A percentile compares a stretch with the other conserved stretches of the same genome.
phyloP scores from a whole-genome alignment of 2,888 invertebrate species.

The Azorinus chamasolen region DNA sequence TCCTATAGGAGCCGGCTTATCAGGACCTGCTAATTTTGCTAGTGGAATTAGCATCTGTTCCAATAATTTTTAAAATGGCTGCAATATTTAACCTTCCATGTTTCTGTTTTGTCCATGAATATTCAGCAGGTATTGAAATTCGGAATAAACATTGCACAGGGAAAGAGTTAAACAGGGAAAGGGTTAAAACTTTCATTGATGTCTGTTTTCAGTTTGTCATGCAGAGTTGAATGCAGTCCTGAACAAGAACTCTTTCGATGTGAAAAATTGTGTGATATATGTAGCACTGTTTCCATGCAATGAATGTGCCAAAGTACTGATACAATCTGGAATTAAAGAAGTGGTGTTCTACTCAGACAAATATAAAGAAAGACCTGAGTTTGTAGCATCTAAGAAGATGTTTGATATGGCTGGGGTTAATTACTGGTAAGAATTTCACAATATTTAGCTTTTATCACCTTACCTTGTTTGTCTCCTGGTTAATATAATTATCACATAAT shows the following conservation, averaged over 20 bases:
- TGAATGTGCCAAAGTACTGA: constrained; percentile 98
- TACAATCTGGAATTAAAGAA: constrained; percentile 95
- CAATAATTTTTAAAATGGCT: too few species aligned
- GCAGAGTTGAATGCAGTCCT: constrained; percentile 99
- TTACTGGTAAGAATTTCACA: constrained; percentile 85
- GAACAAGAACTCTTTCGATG: constrained; percentile 93
- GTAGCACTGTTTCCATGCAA: constrained; percentile 98
- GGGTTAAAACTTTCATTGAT: too few species aligned
- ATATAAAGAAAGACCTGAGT: constrained; percentile 90
- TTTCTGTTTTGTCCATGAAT: too few species aligned
- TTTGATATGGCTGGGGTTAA: constrained; percentile 92
- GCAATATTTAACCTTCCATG: too few species aligned
- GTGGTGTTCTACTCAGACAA: constrained; percentile 93
- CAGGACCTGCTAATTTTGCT: too few species aligned
- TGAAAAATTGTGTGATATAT: constrained; percentile 94
- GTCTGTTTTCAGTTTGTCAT: constrained; percentile 99
- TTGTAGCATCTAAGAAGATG: constrained; percentile 93
- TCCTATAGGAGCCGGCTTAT: too few species aligned
- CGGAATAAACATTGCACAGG: too few species aligned
- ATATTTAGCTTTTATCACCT: not conserved
- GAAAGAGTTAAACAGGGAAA: too few species aligned
- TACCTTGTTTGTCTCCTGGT: too few species aligned
- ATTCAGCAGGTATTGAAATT: too few species aligned
- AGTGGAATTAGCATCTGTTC: too few species aligned
- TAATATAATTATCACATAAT: too few species aligned